Evolutionary conservation across 2,797 vertebrate species (phyloP).

Genomic region (Sebastes steindachneri): DNA sequence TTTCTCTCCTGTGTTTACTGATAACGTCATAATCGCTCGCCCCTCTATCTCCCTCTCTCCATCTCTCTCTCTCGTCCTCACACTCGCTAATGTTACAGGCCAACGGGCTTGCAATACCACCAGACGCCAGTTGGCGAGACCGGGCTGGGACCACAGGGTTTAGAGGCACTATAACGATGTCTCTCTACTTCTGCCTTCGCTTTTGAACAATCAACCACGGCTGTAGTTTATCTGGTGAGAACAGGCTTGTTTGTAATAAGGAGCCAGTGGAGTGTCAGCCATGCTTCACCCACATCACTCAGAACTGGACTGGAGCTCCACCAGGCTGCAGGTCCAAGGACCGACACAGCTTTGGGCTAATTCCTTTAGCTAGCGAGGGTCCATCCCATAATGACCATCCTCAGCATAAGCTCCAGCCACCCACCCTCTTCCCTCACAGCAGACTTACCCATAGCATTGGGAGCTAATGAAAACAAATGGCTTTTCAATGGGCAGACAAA

Average conservation of each 20-base stretch:
- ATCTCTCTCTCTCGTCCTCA: too few relatives aligned
- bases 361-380: conserved; percentile 74
- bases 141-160: not conserved
- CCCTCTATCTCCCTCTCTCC: too few relatives aligned
- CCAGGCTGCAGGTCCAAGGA: conserved; percentile 25
- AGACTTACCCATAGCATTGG: conserved; percentile 74
- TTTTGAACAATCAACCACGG: not conserved
- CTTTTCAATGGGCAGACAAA: conserved; percentile 86
- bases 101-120: too few relatives aligned
- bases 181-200: not conserved
- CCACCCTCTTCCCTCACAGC: conserved; percentile 59
- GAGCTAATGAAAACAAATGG: conserved; percentile 88
- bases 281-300: conserved; percentile 26
- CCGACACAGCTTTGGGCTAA: conserved; percentile 60
- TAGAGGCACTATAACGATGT: not conserved
- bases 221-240: not conserved
- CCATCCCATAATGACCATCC: conserved; percentile 65
- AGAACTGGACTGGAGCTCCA: conserved; percentile 13
- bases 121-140: too few relatives aligned
- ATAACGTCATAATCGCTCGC: too few relatives aligned
- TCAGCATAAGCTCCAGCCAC: conserved; percentile 57
- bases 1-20: not conserved
- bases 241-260: not conserved
- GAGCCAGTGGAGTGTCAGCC: not conserved
- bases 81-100: too few relatives aligned